Percentiles rank a stretch among this genome's conserved stretches.
Evolutionary conservation across 2,113 vertebrate genomes (phyloP).

Genomic region (Pterocles orientalis): DNA sequence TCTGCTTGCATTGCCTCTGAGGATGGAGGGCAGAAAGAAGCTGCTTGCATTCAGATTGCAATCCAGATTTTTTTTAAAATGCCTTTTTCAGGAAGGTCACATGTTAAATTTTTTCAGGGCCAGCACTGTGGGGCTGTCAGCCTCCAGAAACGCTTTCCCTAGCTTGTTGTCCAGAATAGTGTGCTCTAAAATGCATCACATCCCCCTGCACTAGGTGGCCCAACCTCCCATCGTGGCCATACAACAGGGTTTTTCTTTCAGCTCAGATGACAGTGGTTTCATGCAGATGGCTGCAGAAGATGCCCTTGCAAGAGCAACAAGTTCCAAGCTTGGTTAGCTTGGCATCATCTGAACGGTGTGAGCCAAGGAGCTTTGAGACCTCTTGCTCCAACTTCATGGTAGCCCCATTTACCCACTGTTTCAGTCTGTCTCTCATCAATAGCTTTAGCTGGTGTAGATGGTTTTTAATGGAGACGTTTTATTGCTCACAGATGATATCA

Average conservation of each 20-base stretch:
- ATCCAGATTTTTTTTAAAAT: not conserved
- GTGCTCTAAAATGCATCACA: not conserved
- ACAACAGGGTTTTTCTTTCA: not conserved
- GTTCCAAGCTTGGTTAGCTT: not conserved
- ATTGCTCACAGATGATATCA: not conserved
- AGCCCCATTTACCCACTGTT: not conserved
- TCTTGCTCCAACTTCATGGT: not conserved
- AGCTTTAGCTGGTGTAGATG: not conserved
- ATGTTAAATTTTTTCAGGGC: not conserved
- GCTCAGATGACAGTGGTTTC: not conserved
- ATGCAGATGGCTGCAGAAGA: not conserved
- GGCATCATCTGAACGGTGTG: not conserved
- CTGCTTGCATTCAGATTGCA: not conserved
- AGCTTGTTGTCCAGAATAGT: not conserved
- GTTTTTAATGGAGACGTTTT: not conserved
- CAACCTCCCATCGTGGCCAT: accelerated
- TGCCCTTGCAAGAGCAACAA: not conserved
- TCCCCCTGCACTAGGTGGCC: not conserved
- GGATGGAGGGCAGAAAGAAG: not conserved
- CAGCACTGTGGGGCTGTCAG: not conserved
- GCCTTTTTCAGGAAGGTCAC: not conserved
- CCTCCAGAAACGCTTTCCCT: not conserved
- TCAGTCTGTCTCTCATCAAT: not conserved
- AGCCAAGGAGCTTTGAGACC: not conserved
- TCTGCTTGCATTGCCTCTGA: not conserved